Evolutionary conservation across 2,888 invertebrate genomes (phyloP), one percentile per base, ranked within the genome.

Genomic region (Resseliella maxima): DNA sequence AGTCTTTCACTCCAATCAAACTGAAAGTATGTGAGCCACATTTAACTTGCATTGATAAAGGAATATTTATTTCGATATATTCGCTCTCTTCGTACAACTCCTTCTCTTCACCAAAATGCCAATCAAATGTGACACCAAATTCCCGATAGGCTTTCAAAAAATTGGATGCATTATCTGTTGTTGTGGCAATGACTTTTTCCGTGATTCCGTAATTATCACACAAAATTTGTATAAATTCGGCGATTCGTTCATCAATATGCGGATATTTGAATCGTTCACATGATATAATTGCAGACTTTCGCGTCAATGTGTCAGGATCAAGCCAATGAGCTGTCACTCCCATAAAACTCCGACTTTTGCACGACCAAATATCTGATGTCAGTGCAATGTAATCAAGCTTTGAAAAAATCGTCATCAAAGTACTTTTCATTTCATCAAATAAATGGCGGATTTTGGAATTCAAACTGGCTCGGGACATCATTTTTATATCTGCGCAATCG

Each of bases 11-110:
- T 5, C 27, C 64, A 64, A 64, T 15, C 64, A 64, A 64, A 27
- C 64, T 64, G 31, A 64, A 64, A 27, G 24, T 64, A 31, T 64
- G 64, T 31, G 64, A 64, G 64, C 27, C 64, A 64, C 64, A 64
- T 31, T 64, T 64, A 31, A 64, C 64, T 5, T 64, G 64, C 5
- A 64, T 3, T 6, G 64, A 64, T 27, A 64, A 64, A 10, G 64
- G 3, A 24, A 15, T 64, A 64, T 64, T 27, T 64, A 64, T 64
- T 64, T 64, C 64, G 6, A 64, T 31, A 27, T 27, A 64, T 27
- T 64, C 64, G 5, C 12, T 15, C 5, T 64, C 64, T 6, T 24
- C 31, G 1, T 1, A 3, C 15, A 31, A 1, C 31, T 64, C 64
- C 6, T 24, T 31, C 3, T 64, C 64, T 12, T 64, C 64, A 31